Base-by-base conservation (phyloP, 2,888 invertebrate species). In the Parnassius mnemosyne region DNA sequence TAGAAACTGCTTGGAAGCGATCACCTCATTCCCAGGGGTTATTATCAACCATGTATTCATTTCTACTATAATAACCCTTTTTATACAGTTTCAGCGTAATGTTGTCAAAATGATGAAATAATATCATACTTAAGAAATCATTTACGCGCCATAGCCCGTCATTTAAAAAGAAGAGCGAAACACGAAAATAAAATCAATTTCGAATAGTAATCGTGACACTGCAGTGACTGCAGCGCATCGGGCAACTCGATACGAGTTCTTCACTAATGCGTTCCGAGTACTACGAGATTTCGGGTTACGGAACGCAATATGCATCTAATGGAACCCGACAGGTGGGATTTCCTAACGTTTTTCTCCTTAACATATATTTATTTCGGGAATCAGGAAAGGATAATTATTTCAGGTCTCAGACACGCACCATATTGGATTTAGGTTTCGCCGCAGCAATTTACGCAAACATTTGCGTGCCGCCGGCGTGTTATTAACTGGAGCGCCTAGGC, bases 241-340 rank as follows among this genome's bases (percentile, higher is more conserved):
- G 58, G 70, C 63, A 71, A 71, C 65, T 59, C 60, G 70, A 72
- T 65, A 61, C 51, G 46, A 44, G 55, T 44, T 43, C 12, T 11
- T 10, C 64, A 65, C 68, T 77, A 77, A 77, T 77, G 77, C 69
- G 66, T 77, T 77, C 72, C 66, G 51, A 65, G 69, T 73, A 74
- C 61, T 67, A 66, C 68, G 69, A 69, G 67, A 68, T 68, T 67
- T 65, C 60, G 58, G 59, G 65, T 65, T n/a, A 56, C 49, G 52
- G 61, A 65, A 68, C 65, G 65, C 55, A 66, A 68, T 67, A 56
- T 65, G 66, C 20, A 58, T 60, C 64, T 68, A 71, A 71, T 71
- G 69, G 71, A 68, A 63, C 11, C 56, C 56, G 63, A 53, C 65
- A 64, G 65, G 64, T 61, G 66, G 64, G 63, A 46, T 52, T 47